Evolutionary conservation across 2,797 vertebrate species (phyloP).

Genomic region (Pygocentrus nattereri): DNA sequence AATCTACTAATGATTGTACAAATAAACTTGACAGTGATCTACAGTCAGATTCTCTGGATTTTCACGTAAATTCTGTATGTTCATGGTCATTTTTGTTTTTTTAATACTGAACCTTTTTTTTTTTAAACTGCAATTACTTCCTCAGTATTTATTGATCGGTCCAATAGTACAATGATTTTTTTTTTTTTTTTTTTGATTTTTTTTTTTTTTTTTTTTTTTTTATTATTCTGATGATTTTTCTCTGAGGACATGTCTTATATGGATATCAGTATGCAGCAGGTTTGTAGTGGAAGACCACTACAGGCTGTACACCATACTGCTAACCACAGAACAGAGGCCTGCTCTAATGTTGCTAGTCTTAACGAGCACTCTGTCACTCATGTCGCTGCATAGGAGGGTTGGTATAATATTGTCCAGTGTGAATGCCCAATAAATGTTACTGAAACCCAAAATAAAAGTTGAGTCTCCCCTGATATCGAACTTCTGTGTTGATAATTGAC

Average conservation of each 20-base stretch:
- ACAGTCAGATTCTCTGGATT: constrained; percentile 9
- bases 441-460: constrained; percentile 30
- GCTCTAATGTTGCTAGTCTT: constrained; percentile 24
- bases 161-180: neutral
- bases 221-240: neutral
- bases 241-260: neutral
- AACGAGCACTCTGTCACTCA: constrained; percentile 29
- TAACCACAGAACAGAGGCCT: constrained; percentile 5
- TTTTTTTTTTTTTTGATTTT: neutral
- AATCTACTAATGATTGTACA: constrained; percentile 33
- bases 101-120: constrained; percentile 6
- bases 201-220: neutral
- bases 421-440: constrained; percentile 61
- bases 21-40: constrained; percentile 34
- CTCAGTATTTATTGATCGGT: constrained; percentile 16
- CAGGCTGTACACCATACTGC: neutral
- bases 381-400: constrained; percentile 19
- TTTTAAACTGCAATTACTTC: neutral
- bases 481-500: too few relatives aligned
- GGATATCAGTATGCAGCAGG: neutral
- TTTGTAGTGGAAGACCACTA: neutral
- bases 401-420: constrained; percentile 48
- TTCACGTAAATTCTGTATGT: constrained; percentile 9
- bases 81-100: constrained; percentile 10
- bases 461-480: neutral